phyloP scores from a whole-genome alignment of 2,113 vertebrate genomes.

The Talpa occidentalis region DNA sequence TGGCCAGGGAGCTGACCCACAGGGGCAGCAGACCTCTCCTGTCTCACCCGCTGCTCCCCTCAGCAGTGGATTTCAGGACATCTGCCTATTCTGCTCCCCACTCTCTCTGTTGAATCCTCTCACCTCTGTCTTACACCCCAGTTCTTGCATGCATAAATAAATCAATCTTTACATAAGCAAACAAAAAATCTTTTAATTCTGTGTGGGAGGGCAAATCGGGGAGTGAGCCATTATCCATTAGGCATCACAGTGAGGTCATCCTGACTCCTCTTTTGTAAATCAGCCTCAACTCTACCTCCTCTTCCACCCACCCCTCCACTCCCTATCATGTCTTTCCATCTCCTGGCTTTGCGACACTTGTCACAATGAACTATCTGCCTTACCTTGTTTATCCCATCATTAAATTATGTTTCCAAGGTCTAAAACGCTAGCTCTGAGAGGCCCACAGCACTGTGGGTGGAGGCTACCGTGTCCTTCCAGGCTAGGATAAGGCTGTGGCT shows the following conservation, averaged over 20 bases:
- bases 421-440: fast-evolving
- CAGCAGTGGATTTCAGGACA: no score
- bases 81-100: no score
- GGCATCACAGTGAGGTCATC: background rate
- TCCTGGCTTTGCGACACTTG: fast-evolving
- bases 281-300: background rate
- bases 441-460: fast-evolving
- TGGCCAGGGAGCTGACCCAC: no score
- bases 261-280: background rate
- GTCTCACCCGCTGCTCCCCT: no score
- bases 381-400: background rate
- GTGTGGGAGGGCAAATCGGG: background rate
- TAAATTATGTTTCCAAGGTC: background rate
- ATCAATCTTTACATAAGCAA: no score
- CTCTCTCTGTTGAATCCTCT: no score
- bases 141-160: no score
- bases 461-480: background rate
- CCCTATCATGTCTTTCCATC: background rate
- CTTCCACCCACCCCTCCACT: background rate
- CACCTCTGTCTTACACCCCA: no score
- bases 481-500: no score
- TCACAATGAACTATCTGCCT: background rate
- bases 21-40: no score
- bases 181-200: background rate
- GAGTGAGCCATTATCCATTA: background rate